phyloP scores from a whole-genome alignment of 1,140 invertebrate genomes.

The Oncopodura yosiiana region DNA sequence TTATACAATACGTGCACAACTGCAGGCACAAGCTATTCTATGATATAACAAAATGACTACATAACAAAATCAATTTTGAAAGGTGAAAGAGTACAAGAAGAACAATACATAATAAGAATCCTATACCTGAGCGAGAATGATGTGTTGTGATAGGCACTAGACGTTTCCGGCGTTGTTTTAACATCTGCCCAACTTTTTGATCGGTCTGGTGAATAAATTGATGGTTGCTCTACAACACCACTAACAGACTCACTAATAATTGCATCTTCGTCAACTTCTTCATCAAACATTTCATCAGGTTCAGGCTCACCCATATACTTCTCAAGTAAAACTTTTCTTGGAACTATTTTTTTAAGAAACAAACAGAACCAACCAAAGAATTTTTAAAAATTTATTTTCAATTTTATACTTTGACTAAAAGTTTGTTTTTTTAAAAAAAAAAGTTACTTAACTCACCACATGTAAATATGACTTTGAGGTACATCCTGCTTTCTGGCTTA shows the following conservation, averaged over 20 bases:
- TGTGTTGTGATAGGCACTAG: background rate
- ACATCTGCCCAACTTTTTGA: slow-evolving; percentile 38
- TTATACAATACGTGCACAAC: slow-evolving; percentile 39
- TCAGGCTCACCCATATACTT: slow-evolving; percentile 61
- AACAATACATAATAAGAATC: no score
- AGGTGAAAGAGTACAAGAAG: background rate
- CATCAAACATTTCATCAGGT: slow-evolving; percentile 51
- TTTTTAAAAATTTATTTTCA: background rate
- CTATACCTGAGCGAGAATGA: no score
- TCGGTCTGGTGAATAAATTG: slow-evolving; percentile 38
- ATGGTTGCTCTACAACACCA: slow-evolving; percentile 44
- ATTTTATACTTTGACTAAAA: background rate
- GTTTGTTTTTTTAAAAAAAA: background rate
- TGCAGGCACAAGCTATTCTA: slow-evolving; percentile 36
- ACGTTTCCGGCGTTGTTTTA: slow-evolving; percentile 39
- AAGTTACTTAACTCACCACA: slow-evolving; percentile 62
- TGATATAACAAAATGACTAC: background rate
- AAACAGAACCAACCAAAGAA: background rate
- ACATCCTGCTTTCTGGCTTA: slow-evolving; percentile 65
- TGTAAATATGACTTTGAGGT: slow-evolving; percentile 81
- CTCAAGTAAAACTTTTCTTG: slow-evolving; percentile 66
- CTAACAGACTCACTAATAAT: slow-evolving; percentile 32
- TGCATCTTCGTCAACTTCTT: slow-evolving; percentile 41
- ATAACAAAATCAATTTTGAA: background rate
- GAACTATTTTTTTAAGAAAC: slow-evolving; percentile 49